Base-by-base conservation (phyloP, 2,888 invertebrate genomes). In the Rhagonycha fulva region DNA sequence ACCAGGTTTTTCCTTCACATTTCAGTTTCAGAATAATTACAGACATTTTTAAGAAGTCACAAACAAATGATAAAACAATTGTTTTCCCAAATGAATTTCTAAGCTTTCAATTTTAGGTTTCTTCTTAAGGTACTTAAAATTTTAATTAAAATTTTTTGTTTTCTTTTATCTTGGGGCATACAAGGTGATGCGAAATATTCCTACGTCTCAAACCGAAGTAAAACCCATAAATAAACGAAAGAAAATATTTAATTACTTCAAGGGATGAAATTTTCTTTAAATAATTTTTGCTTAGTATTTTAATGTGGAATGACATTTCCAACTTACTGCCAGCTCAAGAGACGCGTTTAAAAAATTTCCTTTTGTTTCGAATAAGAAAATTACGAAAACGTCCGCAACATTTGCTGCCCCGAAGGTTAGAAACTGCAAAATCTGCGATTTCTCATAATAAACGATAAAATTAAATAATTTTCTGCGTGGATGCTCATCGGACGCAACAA, bases 171-270 rank as follows among this genome's bases (percentile, higher is more conserved):
- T n/a, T n/a, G 47, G 4, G 47, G 47, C n/a, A 47, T 47, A 47
- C 47, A 47, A 47, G 47, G 47, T 47, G 47, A 47, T 47, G 47
- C 47, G n/a, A 47, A 47, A 66, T 66, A 24, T 24, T 19, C 11
- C 63, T 24, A 66, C 63, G 12, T 10, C 26, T 10, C 10, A 26
- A 24, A 66, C 63, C 63, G 47, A n/a, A n/a, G 47, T 47, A n/a
- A 47, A 47, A 47, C 47, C 7, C 47, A 47, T 47, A 47, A 47
- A 47, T 47, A 47, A 7, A 47, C n/a, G n/a, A 47, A 47, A 47
- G 47, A 81, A 78, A 76, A 72, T 63, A 62, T 68, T 75, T 77
- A 78, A 78, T 76, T 74, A 67, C 74, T 76, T 78, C 76, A 74
- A 69, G 68, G 68, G 77, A 74, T 72, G 70, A 77, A 77, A n/a